Conservation (phyloP, 2,797 vertebrate genomes). For the Phalloptychus januarius region DNA sequence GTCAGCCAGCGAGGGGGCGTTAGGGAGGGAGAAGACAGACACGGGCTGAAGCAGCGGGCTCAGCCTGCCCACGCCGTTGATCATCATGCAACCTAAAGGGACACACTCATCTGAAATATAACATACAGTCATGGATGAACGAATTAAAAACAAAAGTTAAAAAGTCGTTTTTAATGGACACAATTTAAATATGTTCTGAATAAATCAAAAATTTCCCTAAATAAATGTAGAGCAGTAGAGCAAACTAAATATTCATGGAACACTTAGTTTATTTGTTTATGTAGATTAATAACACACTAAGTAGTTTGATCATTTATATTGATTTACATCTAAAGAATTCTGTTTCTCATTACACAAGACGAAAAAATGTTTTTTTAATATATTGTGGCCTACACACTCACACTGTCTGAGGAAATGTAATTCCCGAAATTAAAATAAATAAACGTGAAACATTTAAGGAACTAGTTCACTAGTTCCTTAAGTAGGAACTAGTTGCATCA, state of each 20-base stretch:
- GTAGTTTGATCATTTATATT: neutral
- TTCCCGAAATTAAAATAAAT: too few species aligned
- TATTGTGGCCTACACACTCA: neutral
- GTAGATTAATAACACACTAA: neutral
- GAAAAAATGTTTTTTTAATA: neutral
- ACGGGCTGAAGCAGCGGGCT: constrained; percentile 84
- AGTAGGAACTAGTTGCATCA: too few species aligned
- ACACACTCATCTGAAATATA: constrained; percentile 85
- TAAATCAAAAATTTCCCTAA: neutral
- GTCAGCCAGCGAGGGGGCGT: constrained; percentile 89
- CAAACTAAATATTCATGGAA: neutral
- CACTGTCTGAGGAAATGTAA: too few species aligned
- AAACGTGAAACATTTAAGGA: neutral
- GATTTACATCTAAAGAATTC: neutral
- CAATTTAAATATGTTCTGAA: neutral
- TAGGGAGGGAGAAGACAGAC: constrained; percentile 88
- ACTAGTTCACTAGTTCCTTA: too few species aligned
- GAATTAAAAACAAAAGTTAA: neutral
- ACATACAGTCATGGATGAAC: constrained; percentile 11
- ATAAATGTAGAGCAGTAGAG: neutral
- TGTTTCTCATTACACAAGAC: neutral
- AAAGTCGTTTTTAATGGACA: neutral
- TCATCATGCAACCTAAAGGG: constrained; percentile 90
- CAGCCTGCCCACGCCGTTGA: constrained; percentile 87
- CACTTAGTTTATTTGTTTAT: neutral